These are phyloP conservation scores for Merops nubicus DNA, from an alignment of 2,113 vertebrate species.

Conservation along the genomic window DNA sequence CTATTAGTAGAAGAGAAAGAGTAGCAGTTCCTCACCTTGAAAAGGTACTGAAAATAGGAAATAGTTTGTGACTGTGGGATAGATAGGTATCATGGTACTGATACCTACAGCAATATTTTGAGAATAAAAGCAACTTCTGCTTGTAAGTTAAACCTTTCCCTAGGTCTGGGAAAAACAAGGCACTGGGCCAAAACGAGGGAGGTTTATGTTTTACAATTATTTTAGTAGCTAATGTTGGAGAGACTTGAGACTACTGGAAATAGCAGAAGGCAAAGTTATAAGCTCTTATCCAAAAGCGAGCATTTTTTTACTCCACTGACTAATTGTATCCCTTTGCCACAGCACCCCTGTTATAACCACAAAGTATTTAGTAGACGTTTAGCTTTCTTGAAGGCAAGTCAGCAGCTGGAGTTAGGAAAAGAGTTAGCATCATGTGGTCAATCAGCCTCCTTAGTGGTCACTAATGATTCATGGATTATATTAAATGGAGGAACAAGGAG, in stretches of 20 bases:
- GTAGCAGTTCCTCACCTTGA: neutral
- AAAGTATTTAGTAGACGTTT: neutral
- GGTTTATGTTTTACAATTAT: neutral
- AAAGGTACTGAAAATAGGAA: slow-evolving; percentile 1
- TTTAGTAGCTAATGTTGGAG: neutral
- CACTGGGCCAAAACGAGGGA: neutral
- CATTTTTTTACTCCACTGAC: neutral
- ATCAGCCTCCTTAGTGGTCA: neutral
- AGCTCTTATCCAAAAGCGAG: neutral
- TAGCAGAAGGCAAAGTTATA: neutral
- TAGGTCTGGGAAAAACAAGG: neutral
- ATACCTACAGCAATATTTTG: neutral
- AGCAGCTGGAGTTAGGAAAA: neutral
- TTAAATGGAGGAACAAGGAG: neutral
- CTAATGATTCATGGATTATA: neutral
- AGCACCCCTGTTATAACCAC: neutral
- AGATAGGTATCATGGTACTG: neutral
- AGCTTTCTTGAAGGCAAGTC: neutral
- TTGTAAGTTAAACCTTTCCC: neutral
- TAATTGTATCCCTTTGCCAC: neutral
- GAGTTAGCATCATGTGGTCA: neutral
- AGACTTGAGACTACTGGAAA: neutral
- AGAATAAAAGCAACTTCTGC: neutral
- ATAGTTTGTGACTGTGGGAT: neutral
- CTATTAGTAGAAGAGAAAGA: neutral